A percentile compares a stretch with the other conserved stretches of the same genome.
Evolutionary conservation across 2,113 vertebrate species (phyloP).

Genomic region (Grantiella picta): DNA sequence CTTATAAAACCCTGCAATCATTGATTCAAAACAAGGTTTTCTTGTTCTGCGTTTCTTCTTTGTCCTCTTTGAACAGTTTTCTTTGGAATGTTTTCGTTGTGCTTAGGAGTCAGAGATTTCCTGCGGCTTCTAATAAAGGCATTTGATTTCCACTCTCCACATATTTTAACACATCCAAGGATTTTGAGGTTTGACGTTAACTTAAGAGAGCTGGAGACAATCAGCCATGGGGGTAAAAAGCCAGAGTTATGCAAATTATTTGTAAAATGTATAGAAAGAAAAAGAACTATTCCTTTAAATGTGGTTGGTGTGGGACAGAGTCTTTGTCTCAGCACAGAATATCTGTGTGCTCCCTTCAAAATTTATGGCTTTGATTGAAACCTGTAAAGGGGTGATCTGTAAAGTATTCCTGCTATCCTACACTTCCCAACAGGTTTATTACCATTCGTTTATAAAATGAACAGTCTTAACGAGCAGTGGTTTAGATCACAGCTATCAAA

Average conservation of each 20-base stretch:
- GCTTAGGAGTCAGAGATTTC: constrained; percentile 63
- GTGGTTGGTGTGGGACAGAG: neutral
- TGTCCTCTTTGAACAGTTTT: constrained; percentile 65
- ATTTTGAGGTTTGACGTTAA: constrained; percentile 63
- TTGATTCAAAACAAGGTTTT: constrained; percentile 69
- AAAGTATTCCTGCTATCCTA: constrained; percentile 62
- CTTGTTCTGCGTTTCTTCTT: constrained; percentile 65
- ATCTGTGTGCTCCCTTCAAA: neutral
- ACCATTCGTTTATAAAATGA: constrained; percentile 57
- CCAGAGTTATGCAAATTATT: constrained; percentile 43
- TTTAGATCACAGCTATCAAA: constrained; percentile 66
- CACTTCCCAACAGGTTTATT: constrained; percentile 66
- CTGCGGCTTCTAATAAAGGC: constrained; percentile 67
- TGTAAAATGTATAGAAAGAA: constrained; percentile 14
- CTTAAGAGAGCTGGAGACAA: constrained; percentile 59
- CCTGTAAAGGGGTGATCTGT: constrained; percentile 62
- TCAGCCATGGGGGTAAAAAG: constrained; percentile 26
- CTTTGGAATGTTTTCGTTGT: constrained; percentile 69
- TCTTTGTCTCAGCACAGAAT: neutral
- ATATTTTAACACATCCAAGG: constrained; percentile 67
- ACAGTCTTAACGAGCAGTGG: constrained; percentile 64
- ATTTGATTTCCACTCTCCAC: constrained; percentile 62
- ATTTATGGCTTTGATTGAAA: constrained; percentile 47
- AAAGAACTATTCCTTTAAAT: neutral
- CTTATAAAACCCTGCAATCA: constrained; percentile 60